A percentile compares a stretch with the other conserved stretches of the same genome.
Conservation (phyloP, 2,113 vertebrate genomes). For the Ursus arctos region DNA sequence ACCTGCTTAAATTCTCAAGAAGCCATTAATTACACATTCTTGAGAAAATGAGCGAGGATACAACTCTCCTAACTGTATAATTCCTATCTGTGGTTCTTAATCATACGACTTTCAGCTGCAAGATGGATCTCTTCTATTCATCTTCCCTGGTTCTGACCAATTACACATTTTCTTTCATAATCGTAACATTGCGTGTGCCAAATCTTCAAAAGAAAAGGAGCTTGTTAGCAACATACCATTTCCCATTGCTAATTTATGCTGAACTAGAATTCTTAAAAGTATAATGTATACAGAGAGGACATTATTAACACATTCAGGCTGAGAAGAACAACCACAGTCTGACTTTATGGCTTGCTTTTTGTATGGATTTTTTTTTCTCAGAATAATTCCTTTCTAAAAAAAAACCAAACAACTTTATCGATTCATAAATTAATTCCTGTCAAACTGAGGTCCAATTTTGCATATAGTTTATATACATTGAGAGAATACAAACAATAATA, state of each 20-base stretch:
- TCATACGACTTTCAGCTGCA: conserved; percentile 73
- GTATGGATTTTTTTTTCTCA: neutral
- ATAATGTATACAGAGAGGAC: conserved; percentile 37
- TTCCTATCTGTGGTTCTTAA: conserved; percentile 71
- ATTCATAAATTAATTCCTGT: conserved; percentile 43
- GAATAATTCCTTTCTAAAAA: neutral
- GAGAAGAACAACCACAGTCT: neutral
- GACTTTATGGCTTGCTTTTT: conserved; percentile 21
- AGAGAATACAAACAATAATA: neutral
- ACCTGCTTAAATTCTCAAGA: conserved; percentile 74
- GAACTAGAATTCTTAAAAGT: conserved; percentile 66
- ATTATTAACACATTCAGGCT: conserved; percentile 30
- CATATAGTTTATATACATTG: neutral
- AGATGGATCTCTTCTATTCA: conserved; percentile 62
- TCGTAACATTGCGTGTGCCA: conserved; percentile 75
- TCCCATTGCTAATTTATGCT: conserved; percentile 70
- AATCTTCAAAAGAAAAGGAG: conserved; percentile 77
- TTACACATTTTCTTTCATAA: conserved; percentile 82
- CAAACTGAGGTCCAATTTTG: neutral
- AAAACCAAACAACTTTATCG: neutral
- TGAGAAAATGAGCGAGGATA: conserved; percentile 75
- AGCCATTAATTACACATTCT: conserved; percentile 80
- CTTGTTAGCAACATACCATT: conserved; percentile 70
- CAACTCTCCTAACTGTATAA: conserved; percentile 74
- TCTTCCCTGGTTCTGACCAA: conserved; percentile 79